phyloP scores from a whole-genome alignment of 2,113 vertebrate species.

The Aplodontia rufa region DNA sequence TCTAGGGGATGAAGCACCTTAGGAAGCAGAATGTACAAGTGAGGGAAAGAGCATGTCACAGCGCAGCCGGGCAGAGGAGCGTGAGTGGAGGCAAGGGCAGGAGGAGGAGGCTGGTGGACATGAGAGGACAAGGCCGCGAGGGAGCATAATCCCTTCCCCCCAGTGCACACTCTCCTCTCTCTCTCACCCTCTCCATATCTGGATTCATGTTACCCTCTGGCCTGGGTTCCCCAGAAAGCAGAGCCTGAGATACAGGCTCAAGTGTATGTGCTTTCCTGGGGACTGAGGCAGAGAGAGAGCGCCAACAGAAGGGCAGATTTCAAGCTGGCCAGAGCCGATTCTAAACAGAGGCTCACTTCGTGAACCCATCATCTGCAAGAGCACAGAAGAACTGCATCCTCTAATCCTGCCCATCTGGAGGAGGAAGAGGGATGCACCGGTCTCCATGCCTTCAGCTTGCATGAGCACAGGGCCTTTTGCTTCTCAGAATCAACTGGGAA shows the following conservation, averaged over 20 bases:
- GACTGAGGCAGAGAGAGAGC: background rate
- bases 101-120: background rate
- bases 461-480: fast-evolving
- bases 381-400: fast-evolving
- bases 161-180: background rate
- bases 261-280: background rate
- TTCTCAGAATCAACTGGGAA: background rate
- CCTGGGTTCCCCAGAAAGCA: background rate
- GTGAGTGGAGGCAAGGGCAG: constrained; percentile 22
- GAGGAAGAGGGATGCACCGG: background rate
- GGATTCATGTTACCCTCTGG: background rate
- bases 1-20: constrained; percentile 57
- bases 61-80: background rate
- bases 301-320: background rate
- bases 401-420: background rate
- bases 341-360: background rate
- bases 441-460: fast-evolving
- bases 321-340: background rate
- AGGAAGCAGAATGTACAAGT: constrained; percentile 36
- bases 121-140: background rate
- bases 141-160: background rate
- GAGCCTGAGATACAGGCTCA: background rate
- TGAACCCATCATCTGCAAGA: background rate
- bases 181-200: background rate
- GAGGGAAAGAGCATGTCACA: background rate